Evolutionary conservation across 2,888 invertebrate species (phyloP).

Genomic region (Caenorhabditis sp.): DNA sequence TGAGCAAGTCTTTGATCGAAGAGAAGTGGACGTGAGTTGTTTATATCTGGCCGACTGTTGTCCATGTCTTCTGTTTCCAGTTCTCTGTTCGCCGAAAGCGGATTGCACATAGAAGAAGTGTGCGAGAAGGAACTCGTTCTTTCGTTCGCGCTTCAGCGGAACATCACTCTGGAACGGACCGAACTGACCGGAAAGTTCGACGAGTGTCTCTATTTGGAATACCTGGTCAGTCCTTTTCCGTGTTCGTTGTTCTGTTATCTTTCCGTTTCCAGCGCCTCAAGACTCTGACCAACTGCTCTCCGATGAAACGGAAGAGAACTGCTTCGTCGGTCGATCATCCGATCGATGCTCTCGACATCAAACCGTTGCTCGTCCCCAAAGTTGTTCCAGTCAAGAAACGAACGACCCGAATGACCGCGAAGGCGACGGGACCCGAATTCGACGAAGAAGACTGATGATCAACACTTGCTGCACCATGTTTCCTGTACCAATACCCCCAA

Average conservation of each 20-base stretch:
- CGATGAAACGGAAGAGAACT: conserved; percentile 55
- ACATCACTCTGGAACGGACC: conserved; percentile 55
- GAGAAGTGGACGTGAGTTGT: conserved; percentile 68
- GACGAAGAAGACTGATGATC: conserved; percentile 34
- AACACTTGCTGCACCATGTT: conserved; percentile 27
- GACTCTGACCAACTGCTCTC: conserved; percentile 40
- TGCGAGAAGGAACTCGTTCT: conserved; percentile 60
- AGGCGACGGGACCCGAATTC: conserved; percentile 54
- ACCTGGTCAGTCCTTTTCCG: conserved; percentile 19
- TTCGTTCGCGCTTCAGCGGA: conserved; percentile 59
- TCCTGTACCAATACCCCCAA: conserved; percentile 9
- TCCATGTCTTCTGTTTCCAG: no score
- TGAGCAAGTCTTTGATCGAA: conserved; percentile 67
- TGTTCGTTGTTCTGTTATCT: no score
- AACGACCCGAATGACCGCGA: conserved; percentile 34
- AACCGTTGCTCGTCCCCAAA: conserved; percentile 31
- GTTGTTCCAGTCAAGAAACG: conserved; percentile 46
- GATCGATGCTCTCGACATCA: conserved; percentile 28
- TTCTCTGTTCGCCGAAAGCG: conserved; percentile 61
- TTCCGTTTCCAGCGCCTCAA: conserved; percentile 49
- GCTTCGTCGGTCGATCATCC: conserved; percentile 39
- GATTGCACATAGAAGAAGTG: conserved; percentile 63
- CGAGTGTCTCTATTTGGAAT: conserved; percentile 56
- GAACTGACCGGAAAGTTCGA: conserved; percentile 56
- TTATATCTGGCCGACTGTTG: neutral